Percentiles rank a stretch among this genome's conserved stretches.
Evolutionary conservation across 2,888 invertebrate genomes (phyloP).

Genomic region (Lasioglossum lativentre): DNA sequence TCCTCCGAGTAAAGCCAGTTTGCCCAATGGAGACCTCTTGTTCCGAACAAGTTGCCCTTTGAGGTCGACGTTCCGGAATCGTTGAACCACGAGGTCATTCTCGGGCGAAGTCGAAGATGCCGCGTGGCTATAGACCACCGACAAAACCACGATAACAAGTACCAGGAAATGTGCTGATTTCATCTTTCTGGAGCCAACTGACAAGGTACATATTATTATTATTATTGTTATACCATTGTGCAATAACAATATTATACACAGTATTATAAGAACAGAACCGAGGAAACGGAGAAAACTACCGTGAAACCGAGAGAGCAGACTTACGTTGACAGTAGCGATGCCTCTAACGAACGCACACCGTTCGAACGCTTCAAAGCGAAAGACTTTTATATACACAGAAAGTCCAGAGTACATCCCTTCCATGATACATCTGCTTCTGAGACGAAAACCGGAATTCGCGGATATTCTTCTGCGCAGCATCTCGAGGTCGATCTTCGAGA

Average conservation of each 20-base stretch:
- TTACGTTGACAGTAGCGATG: slow-evolving; percentile 35
- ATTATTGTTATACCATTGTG: background rate
- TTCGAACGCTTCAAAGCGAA: slow-evolving; percentile 9
- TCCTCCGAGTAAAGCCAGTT: slow-evolving; percentile 71
- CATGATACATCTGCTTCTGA: background rate
- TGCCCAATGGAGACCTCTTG: slow-evolving; percentile 71
- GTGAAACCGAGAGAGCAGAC: background rate
- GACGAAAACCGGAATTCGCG: slow-evolving; percentile 46
- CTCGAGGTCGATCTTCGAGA: background rate
- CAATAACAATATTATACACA: too few species aligned
- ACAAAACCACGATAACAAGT: background rate
- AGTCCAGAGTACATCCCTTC: slow-evolving; percentile 51
- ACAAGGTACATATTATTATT: background rate
- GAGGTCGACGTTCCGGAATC: background rate
- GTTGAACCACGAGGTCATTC: background rate
- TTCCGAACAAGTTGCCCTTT: slow-evolving; percentile 41
- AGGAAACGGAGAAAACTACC: background rate
- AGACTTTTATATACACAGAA: slow-evolving; percentile 55
- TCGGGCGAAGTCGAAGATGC: background rate
- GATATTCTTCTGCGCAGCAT: slow-evolving; percentile 26
- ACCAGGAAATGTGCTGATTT: background rate
- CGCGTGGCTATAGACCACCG: background rate
- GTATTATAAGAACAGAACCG: too few species aligned
- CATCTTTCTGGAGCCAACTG: slow-evolving; percentile 23
- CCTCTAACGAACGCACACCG: slow-evolving; percentile 18